Base-by-base conservation (phyloP, 2,888 invertebrate genomes). In the Notodonta dromedarius region DNA sequence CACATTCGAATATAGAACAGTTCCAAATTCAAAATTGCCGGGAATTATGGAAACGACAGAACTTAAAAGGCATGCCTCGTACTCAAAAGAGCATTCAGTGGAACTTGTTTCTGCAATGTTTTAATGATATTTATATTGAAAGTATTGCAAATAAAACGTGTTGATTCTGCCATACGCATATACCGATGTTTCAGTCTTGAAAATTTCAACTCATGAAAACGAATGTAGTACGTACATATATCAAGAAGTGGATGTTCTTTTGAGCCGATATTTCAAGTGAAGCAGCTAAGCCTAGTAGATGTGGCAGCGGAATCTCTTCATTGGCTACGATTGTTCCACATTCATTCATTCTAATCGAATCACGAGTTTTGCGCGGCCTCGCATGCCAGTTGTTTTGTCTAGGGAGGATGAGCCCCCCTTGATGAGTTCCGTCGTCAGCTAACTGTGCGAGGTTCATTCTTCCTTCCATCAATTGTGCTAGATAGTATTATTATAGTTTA, bases 321-420 rank as follows among this genome's bases (percentile, higher is more conserved):
- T 61, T 60, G 56, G 55, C 66, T 63, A 59, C 65, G 60, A 59
- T 54, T 58, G 57, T 65, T 56, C 60, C 44, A 54, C 39, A 58
- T 59, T 68, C 65, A 56, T 66, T 73, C 63, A 70, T 66, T 69
- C 54, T 14, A 48, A 51, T 62, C n/a, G 57, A 61, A 71, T 68
- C 59, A 69, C 24, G 44, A 16, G 44, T 11, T 24, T 53, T 53
- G 59, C 53, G 61, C 59, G 78, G 57, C 81, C 83, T 81, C 76
- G 82, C 61, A 72, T 71, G 65, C 70, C 71, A 77, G 74, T 79
- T 71, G 78, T 73, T 77, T 74, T 67, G 62, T 70, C 67, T 73
- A 68, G 65, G 61, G 65, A 72, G 67, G 68, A 77, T 77, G 75
- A 16, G 58, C 39, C 57, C 32, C 42, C 42, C 42, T 42, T 42